Conservation (phyloP, 2,113 vertebrate genomes). For the Lathamus discolor region DNA sequence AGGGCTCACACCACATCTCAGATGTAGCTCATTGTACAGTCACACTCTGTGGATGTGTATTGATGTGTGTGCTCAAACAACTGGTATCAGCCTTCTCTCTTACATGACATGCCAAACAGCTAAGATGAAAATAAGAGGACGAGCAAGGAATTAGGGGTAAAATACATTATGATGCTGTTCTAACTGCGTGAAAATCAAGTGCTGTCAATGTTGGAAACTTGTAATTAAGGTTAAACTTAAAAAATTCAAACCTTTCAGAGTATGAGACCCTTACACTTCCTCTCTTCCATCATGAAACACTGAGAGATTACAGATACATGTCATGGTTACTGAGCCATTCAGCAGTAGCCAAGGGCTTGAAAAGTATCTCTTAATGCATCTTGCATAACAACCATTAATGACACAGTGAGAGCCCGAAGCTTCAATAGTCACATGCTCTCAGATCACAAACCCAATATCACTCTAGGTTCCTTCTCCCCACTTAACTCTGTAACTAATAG, state of each 20-base stretch:
- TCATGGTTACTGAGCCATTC: slow-evolving; percentile 27
- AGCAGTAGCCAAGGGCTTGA: slow-evolving; percentile 13
- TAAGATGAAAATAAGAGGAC: not conserved
- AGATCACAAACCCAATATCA: not conserved
- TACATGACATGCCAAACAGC: not conserved
- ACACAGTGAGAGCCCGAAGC: slow-evolving; percentile 3
- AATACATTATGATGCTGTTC: not conserved
- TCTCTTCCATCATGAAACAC: not conserved
- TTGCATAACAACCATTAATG: slow-evolving; percentile 33
- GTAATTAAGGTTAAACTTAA: not conserved
- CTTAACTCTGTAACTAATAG: not conserved
- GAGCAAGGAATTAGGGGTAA: not conserved
- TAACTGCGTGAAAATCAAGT: not conserved
- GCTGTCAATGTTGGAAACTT: not conserved
- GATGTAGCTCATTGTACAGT: not conserved
- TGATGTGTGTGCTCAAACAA: not conserved
- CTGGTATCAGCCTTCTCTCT: not conserved
- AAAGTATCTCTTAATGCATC: slow-evolving; percentile 15
- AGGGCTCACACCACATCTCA: not conserved
- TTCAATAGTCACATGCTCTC: not conserved
- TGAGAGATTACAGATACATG: not conserved
- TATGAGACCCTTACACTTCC: not conserved
- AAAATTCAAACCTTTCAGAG: not conserved
- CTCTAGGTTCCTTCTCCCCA: not conserved
- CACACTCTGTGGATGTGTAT: not conserved